phyloP scores from a whole-genome alignment of 1,140 invertebrate genomes.

The Drosophila orena region DNA sequence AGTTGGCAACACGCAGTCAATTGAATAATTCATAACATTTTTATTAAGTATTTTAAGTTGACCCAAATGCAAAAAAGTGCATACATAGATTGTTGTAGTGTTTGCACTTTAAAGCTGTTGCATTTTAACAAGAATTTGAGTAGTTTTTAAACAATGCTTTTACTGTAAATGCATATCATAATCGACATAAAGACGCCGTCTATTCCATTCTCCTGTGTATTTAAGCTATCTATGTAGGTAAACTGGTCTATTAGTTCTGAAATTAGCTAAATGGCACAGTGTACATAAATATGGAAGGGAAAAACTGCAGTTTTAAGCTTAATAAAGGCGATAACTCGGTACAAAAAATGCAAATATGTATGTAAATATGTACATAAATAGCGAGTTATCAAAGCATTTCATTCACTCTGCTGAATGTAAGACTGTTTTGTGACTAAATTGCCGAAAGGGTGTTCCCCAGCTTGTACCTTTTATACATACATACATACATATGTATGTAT shows the following conservation, averaged over 20 bases:
- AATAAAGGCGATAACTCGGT: conserved; percentile 1
- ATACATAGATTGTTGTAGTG: too few species aligned
- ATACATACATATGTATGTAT: too few species aligned
- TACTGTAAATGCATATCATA: too few species aligned
- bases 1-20: background rate
- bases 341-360: background rate
- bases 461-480: background rate
- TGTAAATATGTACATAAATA: too few species aligned
- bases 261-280: background rate
- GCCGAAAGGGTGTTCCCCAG: background rate
- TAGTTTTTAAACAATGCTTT: too few species aligned
- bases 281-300: background rate
- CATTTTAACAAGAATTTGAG: background rate
- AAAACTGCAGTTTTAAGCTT: background rate
- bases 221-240: too few species aligned
- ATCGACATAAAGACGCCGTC: too few species aligned
- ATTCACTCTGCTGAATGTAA: background rate
- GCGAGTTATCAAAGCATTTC: background rate
- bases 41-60: background rate
- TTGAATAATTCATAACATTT: background rate
- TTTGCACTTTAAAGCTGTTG: background rate
- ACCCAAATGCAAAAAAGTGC: background rate
- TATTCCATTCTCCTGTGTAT: too few species aligned
- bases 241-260: background rate
- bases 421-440: background rate